Conservation (phyloP, 2,113 vertebrate species). For the Tupaia chinensis region DNA sequence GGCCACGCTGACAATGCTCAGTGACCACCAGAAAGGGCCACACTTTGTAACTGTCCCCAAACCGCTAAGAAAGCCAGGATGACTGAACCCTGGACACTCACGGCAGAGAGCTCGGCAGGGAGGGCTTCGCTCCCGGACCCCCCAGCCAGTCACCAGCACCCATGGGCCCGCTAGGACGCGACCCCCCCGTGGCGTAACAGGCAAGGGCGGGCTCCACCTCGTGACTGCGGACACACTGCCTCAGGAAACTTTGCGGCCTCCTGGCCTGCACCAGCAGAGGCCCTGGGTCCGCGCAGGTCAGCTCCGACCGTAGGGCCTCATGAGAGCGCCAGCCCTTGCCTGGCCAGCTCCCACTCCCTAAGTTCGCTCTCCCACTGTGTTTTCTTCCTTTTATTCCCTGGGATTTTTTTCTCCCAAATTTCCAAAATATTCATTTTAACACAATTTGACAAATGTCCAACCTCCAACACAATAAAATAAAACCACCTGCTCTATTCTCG, state of each 20-base stretch:
- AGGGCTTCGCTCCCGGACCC: background rate
- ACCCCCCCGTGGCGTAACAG: too few species aligned
- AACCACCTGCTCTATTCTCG: constrained; percentile 15
- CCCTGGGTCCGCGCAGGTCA: too few species aligned
- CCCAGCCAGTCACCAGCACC: too few species aligned
- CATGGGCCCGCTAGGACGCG: too few species aligned
- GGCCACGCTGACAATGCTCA: background rate
- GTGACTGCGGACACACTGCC: background rate
- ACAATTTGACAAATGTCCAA: background rate
- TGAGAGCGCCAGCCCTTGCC: background rate
- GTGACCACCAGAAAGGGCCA: background rate
- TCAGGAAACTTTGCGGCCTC: background rate
- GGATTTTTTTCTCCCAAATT: background rate
- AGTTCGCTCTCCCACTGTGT: background rate
- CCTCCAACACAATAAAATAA: background rate
- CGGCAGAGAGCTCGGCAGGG: background rate
- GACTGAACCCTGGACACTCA: background rate
- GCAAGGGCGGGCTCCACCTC: too few species aligned
- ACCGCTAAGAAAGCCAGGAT: background rate
- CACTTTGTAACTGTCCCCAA: background rate
- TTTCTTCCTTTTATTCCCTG: background rate
- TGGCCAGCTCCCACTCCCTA: background rate
- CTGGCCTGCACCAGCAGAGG: too few species aligned
- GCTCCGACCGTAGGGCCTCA: too few species aligned
- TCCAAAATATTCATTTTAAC: background rate